phyloP scores from a whole-genome alignment of 35 echinoderm and acorn worm genomes.

The Nesometra sesokonis region DNA sequence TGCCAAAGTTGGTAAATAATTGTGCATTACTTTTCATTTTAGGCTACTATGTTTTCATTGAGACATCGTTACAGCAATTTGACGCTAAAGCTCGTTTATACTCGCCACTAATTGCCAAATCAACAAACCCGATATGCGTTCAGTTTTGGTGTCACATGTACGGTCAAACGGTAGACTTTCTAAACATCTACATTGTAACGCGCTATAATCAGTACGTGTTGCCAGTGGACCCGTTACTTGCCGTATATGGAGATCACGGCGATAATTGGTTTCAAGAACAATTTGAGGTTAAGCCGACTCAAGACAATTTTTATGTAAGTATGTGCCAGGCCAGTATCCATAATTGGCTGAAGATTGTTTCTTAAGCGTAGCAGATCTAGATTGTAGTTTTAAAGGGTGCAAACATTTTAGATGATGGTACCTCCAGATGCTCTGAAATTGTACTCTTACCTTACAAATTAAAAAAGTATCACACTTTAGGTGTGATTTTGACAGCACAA shows the following conservation, averaged over 20 bases:
- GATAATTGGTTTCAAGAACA: background rate
- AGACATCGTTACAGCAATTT: background rate
- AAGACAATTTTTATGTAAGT: background rate
- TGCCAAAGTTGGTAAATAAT: no score
- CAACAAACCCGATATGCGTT: background rate
- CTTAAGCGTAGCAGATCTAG: no score
- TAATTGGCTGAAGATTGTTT: no score
- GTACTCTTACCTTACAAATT: no score
- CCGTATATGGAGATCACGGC: background rate
- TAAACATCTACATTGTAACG: background rate
- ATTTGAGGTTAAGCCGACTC: background rate
- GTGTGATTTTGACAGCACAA: no score
- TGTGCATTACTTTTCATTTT: background rate
- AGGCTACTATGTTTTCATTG: background rate
- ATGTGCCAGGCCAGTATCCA: no score
- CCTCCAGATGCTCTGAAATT: no score
- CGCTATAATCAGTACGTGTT: background rate
- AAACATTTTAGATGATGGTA: no score
- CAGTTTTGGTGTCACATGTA: conserved; percentile 21
- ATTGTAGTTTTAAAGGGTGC: no score
- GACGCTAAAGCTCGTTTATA: background rate
- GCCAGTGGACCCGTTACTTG: background rate
- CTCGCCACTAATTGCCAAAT: background rate
- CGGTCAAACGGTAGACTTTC: background rate
- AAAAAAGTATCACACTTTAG: no score